phyloP scores from a whole-genome alignment of 1,140 invertebrate genomes.

The Pseudobourletiella spinata region DNA sequence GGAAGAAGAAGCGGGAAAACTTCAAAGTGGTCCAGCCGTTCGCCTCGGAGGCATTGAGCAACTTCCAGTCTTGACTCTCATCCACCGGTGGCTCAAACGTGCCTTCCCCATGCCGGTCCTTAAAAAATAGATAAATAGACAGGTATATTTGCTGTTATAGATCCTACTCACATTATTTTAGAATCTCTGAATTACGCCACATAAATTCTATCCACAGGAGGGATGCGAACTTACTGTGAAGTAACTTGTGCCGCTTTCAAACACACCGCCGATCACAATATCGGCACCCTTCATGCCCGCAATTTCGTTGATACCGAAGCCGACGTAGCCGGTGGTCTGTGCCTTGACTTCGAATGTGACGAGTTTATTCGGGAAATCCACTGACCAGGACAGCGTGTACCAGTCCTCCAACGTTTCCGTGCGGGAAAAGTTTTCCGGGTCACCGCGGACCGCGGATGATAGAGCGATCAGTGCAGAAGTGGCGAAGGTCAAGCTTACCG shows the following conservation, averaged over 20 bases:
- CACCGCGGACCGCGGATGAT: too few relatives aligned
- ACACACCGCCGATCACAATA: slow-evolving; percentile 13
- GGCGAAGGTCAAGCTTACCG: too few relatives aligned
- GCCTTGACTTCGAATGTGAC: slow-evolving; percentile 4
- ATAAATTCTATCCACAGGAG: not conserved
- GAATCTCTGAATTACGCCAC: not conserved
- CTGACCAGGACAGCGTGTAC: slow-evolving; percentile 2
- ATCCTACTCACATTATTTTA: not conserved
- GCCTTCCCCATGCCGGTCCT: not conserved
- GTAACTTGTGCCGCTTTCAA: not conserved
- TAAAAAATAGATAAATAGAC: slow-evolving; percentile 39
- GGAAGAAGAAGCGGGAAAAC: not conserved
- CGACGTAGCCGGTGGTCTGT: slow-evolving; percentile 11
- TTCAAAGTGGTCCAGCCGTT: not conserved
- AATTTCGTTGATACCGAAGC: slow-evolving; percentile 14
- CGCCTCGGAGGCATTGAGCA: not conserved
- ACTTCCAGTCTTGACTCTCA: slow-evolving; percentile 41
- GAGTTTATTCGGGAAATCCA: not conserved
- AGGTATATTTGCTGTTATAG: not conserved
- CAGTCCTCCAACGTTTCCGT: not conserved
- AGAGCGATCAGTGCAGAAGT: too few relatives aligned
- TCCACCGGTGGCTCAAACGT: slow-evolving; percentile 49
- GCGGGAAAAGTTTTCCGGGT: too few relatives aligned
- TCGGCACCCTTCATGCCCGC: slow-evolving; percentile 22
- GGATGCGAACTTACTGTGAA: not conserved